Conservation (phyloP, 2,888 invertebrate species). For the Nymphalis urticae region DNA sequence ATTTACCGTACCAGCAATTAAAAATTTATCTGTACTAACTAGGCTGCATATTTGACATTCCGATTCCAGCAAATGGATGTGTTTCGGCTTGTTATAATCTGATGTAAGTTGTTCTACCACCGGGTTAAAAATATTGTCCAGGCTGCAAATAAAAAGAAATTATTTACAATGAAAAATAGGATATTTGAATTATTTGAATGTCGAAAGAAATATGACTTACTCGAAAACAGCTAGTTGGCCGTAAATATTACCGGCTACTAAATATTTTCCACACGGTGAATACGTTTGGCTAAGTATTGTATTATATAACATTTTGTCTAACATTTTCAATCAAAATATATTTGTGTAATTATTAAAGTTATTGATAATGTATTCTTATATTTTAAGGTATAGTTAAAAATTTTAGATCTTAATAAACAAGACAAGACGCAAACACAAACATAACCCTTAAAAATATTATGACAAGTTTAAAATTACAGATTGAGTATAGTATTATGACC, state of each 20-base stretch:
- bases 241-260: conserved; percentile 91
- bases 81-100: conserved; percentile 83
- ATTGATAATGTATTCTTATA: background rate
- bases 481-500: too few relatives aligned
- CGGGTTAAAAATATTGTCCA: conserved; percentile 83
- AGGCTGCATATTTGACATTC: conserved; percentile 86
- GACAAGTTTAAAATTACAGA: too few relatives aligned
- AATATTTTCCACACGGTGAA: conserved; percentile 91
- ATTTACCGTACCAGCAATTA: conserved; percentile 88
- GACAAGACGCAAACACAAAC: background rate
- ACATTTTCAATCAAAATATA: conserved; percentile 50
- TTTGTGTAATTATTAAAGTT: background rate
- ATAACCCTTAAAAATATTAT: background rate
- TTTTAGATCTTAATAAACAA: background rate
- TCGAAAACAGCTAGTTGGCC: conserved; percentile 91
- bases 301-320: conserved; percentile 86
- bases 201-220: conserved; percentile 75
- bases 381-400: background rate
- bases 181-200: background rate
- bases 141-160: conserved; percentile 67
- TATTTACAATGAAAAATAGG: background rate
- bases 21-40: conserved; percentile 83
- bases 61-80: conserved; percentile 80
- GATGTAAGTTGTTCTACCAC: conserved; percentile 78
- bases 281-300: conserved; percentile 91